phyloP scores from a whole-genome alignment of 2,113 vertebrate genomes.

The Trematocara macrostoma region DNA sequence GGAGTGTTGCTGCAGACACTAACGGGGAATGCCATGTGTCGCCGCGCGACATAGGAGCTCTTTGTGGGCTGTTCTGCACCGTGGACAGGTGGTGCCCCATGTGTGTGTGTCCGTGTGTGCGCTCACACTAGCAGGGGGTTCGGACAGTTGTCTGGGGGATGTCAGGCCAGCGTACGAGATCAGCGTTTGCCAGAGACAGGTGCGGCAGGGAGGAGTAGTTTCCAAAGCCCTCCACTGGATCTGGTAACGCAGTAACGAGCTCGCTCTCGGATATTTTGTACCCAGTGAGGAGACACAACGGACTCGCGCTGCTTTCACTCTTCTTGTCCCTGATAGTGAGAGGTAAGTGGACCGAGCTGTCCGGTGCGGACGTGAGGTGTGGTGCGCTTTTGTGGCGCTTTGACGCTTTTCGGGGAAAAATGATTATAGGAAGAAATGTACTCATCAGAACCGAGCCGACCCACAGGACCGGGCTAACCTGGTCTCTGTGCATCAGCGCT shows the following conservation, averaged over 20 bases:
- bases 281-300: constrained; percentile 17
- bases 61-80: constrained; percentile 65
- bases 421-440: not conserved
- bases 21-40: constrained; percentile 72
- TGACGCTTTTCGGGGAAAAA: not conserved
- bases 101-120: not conserved
- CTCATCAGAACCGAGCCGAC: not conserved
- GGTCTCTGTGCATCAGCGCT: not conserved
- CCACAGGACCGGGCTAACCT: not conserved
- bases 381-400: constrained; percentile 26
- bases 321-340: not conserved
- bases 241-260: constrained; percentile 25
- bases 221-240: constrained; percentile 47
- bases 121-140: constrained; percentile 4
- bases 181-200: constrained; percentile 72
- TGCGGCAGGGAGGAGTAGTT: constrained; percentile 74
- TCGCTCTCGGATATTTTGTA: constrained; percentile 50
- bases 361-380: constrained; percentile 6
- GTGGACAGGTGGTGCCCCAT: constrained; percentile 72
- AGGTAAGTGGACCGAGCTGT: constrained; percentile 63
- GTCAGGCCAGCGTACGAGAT: constrained; percentile 65
- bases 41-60: constrained; percentile 66
- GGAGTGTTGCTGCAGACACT: constrained; percentile 47
- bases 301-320: not conserved
- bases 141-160: constrained; percentile 74